Evolutionary conservation across 2,888 invertebrate species (phyloP), one percentile per base, ranked within the genome.

Genomic region (Eupithecia subfuscata): DNA sequence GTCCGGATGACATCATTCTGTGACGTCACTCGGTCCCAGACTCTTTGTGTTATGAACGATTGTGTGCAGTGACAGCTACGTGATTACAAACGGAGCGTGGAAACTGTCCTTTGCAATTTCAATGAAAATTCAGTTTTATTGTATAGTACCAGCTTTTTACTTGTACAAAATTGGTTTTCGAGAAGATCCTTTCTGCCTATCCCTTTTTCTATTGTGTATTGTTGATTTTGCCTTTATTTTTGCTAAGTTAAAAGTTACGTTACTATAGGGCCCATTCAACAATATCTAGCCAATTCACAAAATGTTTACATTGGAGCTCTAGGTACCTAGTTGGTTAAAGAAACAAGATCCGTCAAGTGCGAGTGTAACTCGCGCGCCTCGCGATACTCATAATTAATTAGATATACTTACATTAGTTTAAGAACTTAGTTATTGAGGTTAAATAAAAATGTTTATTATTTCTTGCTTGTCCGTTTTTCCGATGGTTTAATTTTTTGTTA

Each of bases 51-150:
- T 60, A 63, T 71, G 71, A 63, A 64, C 64, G 65, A 69, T 72
- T 72, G 69, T 56, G 64, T 72, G 56, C 43, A 14, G 30, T 69
- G 72, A 75, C 75, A 75, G 75, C 40, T 37, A 70, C 18, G 56
- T 70, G 75, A 75, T 75, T 75, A 73, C 69, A 75, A 74, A 69
- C 63, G 69, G 34, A 48, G 64, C 48, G 25, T 69, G 56, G 70
- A 70, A 70, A 30, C 68, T 69, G 72, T 72, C 75, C 48, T 34
- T 52, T 64, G 69, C 45, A 60, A 71, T 25, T 68, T 25, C 60
- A 60, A 25, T 60, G 60, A 60, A 60, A 25, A 60, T 60, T 60
- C 25, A 60, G 22, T 14, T 12, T 12, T 25, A 25, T 56, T 48
- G 18, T n/a, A 14, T n/a, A 48, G 45, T 45, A 16, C 16, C 16